These are phyloP conservation scores for Trachelus stipa DNA, from an alignment of 2,888 invertebrate genomes.

Conservation along the genomic window DNA sequence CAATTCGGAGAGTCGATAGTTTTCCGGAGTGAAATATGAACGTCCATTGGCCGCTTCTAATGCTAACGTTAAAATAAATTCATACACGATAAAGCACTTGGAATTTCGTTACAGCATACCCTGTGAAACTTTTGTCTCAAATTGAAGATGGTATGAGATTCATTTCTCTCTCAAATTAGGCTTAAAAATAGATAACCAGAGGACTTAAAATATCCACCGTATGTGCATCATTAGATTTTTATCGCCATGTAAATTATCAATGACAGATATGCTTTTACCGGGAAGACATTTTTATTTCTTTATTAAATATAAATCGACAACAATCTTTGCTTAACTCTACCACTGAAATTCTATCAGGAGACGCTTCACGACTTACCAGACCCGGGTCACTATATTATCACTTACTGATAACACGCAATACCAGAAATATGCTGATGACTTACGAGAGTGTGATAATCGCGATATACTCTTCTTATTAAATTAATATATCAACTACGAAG, in stretches of 20 bases:
- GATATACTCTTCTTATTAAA: not conserved
- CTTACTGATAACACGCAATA: conserved; percentile 17
- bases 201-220: not conserved
- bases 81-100: not conserved
- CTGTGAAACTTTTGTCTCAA: not conserved
- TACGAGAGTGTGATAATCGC: not conserved
- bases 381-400: conserved; percentile 22
- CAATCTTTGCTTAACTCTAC: not conserved
- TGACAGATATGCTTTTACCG: not conserved
- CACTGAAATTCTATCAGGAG: not conserved
- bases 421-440: conserved; percentile 4
- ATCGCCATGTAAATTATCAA: not conserved
- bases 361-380: conserved; percentile 8
- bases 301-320: not conserved
- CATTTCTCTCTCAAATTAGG: not conserved
- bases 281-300: not conserved
- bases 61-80: not conserved
- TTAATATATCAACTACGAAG: not conserved
- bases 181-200: not conserved
- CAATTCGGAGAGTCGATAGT: not conserved
- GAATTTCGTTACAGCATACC: not conserved
- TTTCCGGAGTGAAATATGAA: not conserved
- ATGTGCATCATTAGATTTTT: not conserved
- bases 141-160: not conserved
- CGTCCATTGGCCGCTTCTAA: not conserved